Base-by-base conservation (phyloP, 2,888 invertebrate species). In the Biston betularia region DNA sequence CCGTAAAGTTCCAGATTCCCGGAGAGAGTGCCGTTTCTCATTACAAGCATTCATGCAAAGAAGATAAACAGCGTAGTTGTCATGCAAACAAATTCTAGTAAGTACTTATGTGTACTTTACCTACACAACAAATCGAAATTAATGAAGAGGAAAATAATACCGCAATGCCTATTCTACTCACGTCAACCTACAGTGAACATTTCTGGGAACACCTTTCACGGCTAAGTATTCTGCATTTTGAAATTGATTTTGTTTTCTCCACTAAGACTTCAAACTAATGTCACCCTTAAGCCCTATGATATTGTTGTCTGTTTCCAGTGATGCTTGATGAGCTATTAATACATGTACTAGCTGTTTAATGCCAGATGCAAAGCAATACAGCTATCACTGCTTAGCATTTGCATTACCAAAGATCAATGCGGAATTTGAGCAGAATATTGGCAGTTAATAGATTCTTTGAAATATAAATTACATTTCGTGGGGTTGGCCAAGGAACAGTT, bases 181-280 rank as follows among this genome's bases (percentile, higher is more conserved):
- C 84, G 87, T 82, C 73, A 78, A 70, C 71, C 63, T 73, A 76
- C 79, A 80, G 76, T 79, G 81, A 75, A 79, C 79, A 84, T 78
- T 89, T 88, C 90, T 85, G 72, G 79, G 92, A 89, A 91, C 79
- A 80, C 86, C 90, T 90, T 92, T 92, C 89, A 86, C 89, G 83
- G 80, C 79, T 82, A 80, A 83, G 81, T 81, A 86, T 86, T 86
- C 81, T 83, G 80, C 86, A 87, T 86, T 86, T 82, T 82, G 81
- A 83, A 84, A 82, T 83, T 82, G 82, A 85, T 86, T 86, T 82
- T 78, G 75, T 82, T 85, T 84, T 81, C 81, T 79, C 56, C 54
- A 65, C 50, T 38, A 58, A 52, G 45, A 46, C 63, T 60, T 15
- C 53, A 52, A 49, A 69, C 73, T 60, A 86, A 80, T 79, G 72